Evolutionary conservation across 1,140 invertebrate genomes (phyloP), one percentile per base, ranked within the genome.

Genomic region (Wiebesia pumilae): DNA sequence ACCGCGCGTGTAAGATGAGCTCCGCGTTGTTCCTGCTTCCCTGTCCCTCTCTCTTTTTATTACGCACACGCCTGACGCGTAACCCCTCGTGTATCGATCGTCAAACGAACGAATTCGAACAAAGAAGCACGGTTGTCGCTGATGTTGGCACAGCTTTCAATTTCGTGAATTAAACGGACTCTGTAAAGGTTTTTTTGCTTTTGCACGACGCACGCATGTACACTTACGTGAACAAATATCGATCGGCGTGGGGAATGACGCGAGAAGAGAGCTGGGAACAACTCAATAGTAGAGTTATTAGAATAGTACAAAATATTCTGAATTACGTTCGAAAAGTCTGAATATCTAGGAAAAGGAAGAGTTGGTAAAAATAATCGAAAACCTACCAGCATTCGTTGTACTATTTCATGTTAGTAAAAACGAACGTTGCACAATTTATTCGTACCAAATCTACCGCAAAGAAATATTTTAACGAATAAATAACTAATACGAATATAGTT

Each of bases 41-140:
- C 47, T 19, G 1, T 12, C 40, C 21, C 16, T 77, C 10, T 77
- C 30, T 47, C 24, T 77, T 16, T 77, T 7, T 47, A 47, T 16
- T 2, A 54, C 80, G 24, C 65, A 33, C 82, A 27, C 54, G 86
- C 85, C 43, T 67, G 24, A 2, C 40, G 75, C 78, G 88, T 38
- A n/a, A 21, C 81, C 80, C 82, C 75, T 79, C 78, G 38, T 78
- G 58, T 90, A 90, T 90, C 89, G 89, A 90, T 90, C 90, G 89
- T 9, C 33, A 12, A 54, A 54, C 33, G 62, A 83, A 47, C 75
- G 88, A 87, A 87, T 80, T 78, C 65, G 87, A 89, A 89, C 89
- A 87, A 87, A 83, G 86, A 80, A 82, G 35, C 51, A 79, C 65
- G 84, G 47, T n/a, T 65, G 47, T 12, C n/a, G 40, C 10, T 27